A percentile compares a stretch with the other conserved stretches of the same genome.
These are phyloP conservation scores for Onthophagus sagittarius DNA, from an alignment of 2,888 invertebrate genomes.

Conservation along the genomic window DNA sequence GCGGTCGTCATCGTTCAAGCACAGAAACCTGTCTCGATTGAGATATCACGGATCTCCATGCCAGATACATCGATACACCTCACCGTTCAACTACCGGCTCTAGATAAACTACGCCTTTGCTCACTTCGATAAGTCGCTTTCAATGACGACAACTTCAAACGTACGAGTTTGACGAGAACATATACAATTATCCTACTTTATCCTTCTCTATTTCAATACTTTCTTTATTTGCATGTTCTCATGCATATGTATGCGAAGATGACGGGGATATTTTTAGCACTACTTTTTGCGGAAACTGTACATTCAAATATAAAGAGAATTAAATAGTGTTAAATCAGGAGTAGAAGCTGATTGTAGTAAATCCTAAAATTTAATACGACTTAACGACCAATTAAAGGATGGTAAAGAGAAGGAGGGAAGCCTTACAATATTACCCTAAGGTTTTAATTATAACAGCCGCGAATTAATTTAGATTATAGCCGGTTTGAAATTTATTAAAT, in stretches of 20 bases:
- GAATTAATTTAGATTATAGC: background rate
- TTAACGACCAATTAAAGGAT: background rate
- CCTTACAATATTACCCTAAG: background rate
- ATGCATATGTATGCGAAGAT: background rate
- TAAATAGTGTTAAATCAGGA: background rate
- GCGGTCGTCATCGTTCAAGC: background rate
- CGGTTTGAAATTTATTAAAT: background rate
- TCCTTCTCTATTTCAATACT: background rate
- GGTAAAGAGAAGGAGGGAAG: background rate
- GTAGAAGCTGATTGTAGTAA: background rate
- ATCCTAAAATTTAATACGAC: background rate
- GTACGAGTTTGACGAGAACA: background rate
- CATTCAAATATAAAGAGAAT: background rate
- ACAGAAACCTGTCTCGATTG: background rate
- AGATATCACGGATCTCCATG: background rate
- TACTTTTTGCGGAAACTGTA: too few relatives aligned
- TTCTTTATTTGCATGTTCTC: background rate
- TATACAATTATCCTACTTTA: background rate
- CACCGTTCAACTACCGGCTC: background rate
- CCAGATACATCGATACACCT: background rate
- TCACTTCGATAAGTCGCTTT: background rate
- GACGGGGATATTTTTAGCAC: background rate
- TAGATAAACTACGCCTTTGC: background rate
- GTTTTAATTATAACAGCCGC: background rate
- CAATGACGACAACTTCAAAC: background rate